Evolutionary conservation across 1,140 invertebrate species (phyloP), one percentile per base, ranked within the genome.

Genomic region (Trichonephila inaurata): DNA sequence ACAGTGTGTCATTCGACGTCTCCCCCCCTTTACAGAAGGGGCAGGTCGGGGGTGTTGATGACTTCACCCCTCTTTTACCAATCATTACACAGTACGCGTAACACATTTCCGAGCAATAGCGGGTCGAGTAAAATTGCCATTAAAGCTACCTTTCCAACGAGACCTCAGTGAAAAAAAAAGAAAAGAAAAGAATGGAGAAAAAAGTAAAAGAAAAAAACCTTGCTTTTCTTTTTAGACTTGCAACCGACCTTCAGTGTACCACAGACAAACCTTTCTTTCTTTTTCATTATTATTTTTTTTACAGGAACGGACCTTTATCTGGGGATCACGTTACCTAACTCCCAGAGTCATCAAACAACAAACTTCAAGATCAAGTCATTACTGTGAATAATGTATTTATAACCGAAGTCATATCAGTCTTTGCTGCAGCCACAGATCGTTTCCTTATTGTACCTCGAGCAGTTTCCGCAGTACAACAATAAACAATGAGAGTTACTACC

Each of bases 371-470:
- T 93, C 92, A 93, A 88, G 92, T 89, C 92, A 82, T 93, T 93
- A 93, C 62, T 88, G 85, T 93, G 83, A 93, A 93, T 93, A 93
- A 93, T 93, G 62, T 93, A 93, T 93, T 93, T 88, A 92, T 87
- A 87, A 77, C 83, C 85, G 6, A 44, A 89, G 33, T 89, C 62
- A 90, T 83, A 72, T 61, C 61, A 21, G 58, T 81, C 89, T 44
- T 69, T 69, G 19, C 87, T 62, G 16, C 61, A 62, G 61, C 61
- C 19, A 8, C 44, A 62, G 69, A 90, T 90, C 89, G 89, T 81
- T 82, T 64, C 72, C 77, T 83, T 91, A 91, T 91, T 91, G 81
- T 91, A 91, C 33, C 64, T 18, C 69, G 51, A 16, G 77, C 81
- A 83, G 82, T 85, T 85, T 85, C 82, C 44, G 82, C 61, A 81